Evolutionary conservation across 2,797 vertebrate species (phyloP), one percentile per base, ranked within the genome.

Genomic region (Pseudochirops corinnae): DNA sequence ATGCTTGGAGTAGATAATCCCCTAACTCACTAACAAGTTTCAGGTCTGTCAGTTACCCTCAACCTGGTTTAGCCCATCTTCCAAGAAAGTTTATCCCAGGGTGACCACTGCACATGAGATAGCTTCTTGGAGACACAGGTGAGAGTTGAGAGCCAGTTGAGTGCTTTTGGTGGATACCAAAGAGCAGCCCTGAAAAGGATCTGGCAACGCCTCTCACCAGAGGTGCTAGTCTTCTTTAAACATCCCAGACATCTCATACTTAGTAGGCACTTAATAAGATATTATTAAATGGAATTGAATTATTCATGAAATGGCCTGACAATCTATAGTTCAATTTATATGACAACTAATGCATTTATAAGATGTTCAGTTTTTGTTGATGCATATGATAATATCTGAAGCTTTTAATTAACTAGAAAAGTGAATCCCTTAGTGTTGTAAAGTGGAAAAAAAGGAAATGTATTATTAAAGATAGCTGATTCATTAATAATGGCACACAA

Each of bases 351-450:
- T 87, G 1, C 46, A 67, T 93, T 96, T 92, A 96, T 91, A 46
- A 96, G 91, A 9, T 53, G 53, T 58, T 94, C 92, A n/a, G 92
- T 56, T 90, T 93, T 29, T 56, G 91, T 93, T 93, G 16, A 4
- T 90, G 93, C 93, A 93, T n/a, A 62, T 28, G 93, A 94, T 91
- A 94, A 82, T 92, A 5, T 60, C 57, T 97, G 39, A 56, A 93
- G 24, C 24, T 94, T 94, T 95, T 67, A 90, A 92, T 60, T 92
- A 92, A 62, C 29, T 91, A 91, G 16, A 93, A 97, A 92, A 94
- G 55, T 52, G 5, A 93, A 93, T 95, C 92, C 0, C 53, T 93
- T 9, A 28, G 5, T 92, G 3, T 74, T 5, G 1, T 87, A 95
- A 82, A 82, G 56, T 93, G 24, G 62, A 94, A 93, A 60, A 60